Base-by-base conservation (phyloP, 2,888 invertebrate genomes). In the Cryptophagus acutangulus region DNA sequence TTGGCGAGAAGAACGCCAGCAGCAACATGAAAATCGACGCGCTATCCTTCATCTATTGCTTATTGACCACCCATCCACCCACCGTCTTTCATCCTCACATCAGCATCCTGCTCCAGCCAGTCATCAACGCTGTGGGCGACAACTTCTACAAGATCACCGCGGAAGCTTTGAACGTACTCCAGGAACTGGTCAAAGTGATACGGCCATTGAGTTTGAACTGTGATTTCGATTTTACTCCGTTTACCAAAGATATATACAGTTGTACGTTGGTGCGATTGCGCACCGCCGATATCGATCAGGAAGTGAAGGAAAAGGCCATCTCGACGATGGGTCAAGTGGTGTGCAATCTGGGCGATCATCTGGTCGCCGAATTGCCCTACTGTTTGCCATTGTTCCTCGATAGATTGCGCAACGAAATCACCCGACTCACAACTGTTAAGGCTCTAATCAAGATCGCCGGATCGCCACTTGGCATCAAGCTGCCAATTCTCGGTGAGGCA, bases 21-120 rank as follows among this genome's bases (percentile, higher is more conserved):
- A 94, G 94, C 36, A 96, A 95, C 55, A 96, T 97, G 90, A 93
- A 93, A 73, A 97, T 99, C 57, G 96, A 96, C 65, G 91, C 96
- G 0, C 72, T 99, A 30, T 83, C 88, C 30, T 99, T 99, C 71
- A 78, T 99, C 43, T 83, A 88, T 68, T 85, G 85, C 62, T 72
- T 93, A 40, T 71, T 94, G 45, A 78, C 82, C 34, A 84, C 87
- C 2, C 93, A 94, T 68, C 77, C 77, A 25, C 82, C 85, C 0
- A 79, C 76, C 54, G 82, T 82, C 1, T 91, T 95, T 70, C 85
- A 89, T 55, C 77, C 81, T 2, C 87, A 90, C 67, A 85, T 90
- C 66, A 74, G 77, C 2, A 78, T 82, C 16, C 70, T 94, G 28
- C 77, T 90, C 46, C 89, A 90, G 6, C 84, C 93, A 2, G 84